These are phyloP conservation scores for Tachystola acroxantha DNA, from an alignment of 2,888 invertebrate genomes.

Conservation along the genomic window DNA sequence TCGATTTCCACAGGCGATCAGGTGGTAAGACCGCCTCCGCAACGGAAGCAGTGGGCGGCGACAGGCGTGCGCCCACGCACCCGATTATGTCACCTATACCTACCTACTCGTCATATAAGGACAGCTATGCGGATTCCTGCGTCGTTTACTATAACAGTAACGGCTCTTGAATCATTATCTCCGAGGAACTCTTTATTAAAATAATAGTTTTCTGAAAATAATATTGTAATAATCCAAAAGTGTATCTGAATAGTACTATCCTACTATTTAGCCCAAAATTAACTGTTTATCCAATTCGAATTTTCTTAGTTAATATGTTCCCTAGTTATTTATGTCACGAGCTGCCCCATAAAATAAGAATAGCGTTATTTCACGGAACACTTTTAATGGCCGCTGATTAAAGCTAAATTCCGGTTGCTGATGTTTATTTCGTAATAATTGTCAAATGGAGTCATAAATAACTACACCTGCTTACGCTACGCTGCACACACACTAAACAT, in stretches of 20 bases:
- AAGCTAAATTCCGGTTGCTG: constrained; percentile 23
- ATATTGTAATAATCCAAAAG: too few species aligned
- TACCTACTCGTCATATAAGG: constrained; percentile 61
- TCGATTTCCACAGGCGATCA: constrained; percentile 54
- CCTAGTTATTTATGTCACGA: constrained; percentile 4
- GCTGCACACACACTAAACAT: constrained; percentile 27
- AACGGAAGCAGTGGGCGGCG: constrained; percentile 71
- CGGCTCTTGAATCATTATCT: constrained; percentile 12
- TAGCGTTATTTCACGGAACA: constrained; percentile 17
- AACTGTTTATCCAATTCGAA: neutral
- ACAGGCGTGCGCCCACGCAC: constrained; percentile 57
- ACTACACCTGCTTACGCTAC: constrained; percentile 33
- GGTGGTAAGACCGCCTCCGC: constrained; percentile 62
- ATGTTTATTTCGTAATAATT: constrained; percentile 35
- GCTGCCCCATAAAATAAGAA: constrained; percentile 21
- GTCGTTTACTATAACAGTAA: constrained; percentile 24
- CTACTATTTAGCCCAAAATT: neutral
- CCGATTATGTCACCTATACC: constrained; percentile 66
- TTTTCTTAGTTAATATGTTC: too few species aligned
- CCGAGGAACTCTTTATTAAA: constrained; percentile 2
- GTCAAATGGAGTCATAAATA: constrained; percentile 33
- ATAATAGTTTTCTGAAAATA: neutral
- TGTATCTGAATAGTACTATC: too few species aligned
- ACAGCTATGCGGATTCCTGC: constrained; percentile 45
- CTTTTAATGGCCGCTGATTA: constrained; percentile 28